Evolutionary conservation across 2,888 invertebrate species (phyloP).

Genomic region (Alloscopus bannaensis): DNA sequence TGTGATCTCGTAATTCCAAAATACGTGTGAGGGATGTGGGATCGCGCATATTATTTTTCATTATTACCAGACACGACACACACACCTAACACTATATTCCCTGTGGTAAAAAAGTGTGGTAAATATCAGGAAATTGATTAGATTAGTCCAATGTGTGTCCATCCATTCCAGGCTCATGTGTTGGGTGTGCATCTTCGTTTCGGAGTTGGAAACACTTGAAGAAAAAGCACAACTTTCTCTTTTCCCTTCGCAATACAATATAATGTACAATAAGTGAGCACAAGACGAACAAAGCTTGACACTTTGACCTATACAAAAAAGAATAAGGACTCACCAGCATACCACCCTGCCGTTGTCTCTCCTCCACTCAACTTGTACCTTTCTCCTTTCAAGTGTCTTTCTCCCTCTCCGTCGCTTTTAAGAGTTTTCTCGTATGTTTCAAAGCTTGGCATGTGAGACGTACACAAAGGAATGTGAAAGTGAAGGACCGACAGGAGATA

Average conservation of each 20-base stretch:
- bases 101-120: background rate
- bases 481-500: background rate
- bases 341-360: no score
- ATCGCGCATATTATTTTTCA: no score
- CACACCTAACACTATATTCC: background rate
- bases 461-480: conserved; percentile 13
- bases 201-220: background rate
- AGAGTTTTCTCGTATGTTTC: background rate
- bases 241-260: no score
- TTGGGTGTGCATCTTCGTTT: background rate
- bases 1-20: no score
- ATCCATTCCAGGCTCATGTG: no score
- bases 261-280: background rate
- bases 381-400: background rate
- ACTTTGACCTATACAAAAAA: conserved; percentile 43
- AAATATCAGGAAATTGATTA: conserved; percentile 34
- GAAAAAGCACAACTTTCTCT: background rate
- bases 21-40: background rate
- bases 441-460: conserved; percentile 4
- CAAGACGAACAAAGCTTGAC: background rate
- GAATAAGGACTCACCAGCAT: background rate
- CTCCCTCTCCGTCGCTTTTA: background rate
- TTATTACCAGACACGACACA: no score
- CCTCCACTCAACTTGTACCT: background rate
- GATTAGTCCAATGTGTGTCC: conserved; percentile 5